Conservation (phyloP, 2,888 invertebrate genomes). For the Apodemia duryi region DNA sequence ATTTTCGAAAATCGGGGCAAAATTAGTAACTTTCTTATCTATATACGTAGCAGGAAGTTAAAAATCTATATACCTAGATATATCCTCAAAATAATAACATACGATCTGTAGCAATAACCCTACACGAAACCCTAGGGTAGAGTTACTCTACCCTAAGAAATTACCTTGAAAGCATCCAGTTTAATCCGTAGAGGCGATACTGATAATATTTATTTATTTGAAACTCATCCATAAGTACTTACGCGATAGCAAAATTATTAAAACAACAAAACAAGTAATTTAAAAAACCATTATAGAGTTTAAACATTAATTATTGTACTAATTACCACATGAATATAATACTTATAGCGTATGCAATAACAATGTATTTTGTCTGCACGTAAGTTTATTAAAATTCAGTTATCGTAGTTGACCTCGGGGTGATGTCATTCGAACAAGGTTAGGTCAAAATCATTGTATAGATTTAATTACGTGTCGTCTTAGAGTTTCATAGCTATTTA, state of each 20-base stretch:
- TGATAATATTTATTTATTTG: too few relatives aligned
- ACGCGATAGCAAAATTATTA: neutral
- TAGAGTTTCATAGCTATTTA: conserved; percentile 6
- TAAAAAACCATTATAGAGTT: neutral
- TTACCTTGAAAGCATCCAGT: too few relatives aligned
- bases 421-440: conserved; percentile 11
- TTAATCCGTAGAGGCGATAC: too few relatives aligned
- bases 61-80: too few relatives aligned
- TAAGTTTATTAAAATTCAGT: conserved; percentile 15
- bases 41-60: too few relatives aligned
- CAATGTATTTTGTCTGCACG: neutral
- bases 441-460: conserved; percentile 13
- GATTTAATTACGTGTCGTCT: conserved; percentile 7
- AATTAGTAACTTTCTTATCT: too few relatives aligned
- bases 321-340: neutral
- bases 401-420: conserved; percentile 11
- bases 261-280: neutral
- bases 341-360: neutral
- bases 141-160: too few relatives aligned
- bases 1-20: too few relatives aligned
- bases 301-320: neutral
- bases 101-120: too few relatives aligned
- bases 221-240: neutral
- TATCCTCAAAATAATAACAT: too few relatives aligned
- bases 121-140: too few relatives aligned